Base-by-base conservation (phyloP, 1,140 invertebrate species). In the Lerema accius region DNA sequence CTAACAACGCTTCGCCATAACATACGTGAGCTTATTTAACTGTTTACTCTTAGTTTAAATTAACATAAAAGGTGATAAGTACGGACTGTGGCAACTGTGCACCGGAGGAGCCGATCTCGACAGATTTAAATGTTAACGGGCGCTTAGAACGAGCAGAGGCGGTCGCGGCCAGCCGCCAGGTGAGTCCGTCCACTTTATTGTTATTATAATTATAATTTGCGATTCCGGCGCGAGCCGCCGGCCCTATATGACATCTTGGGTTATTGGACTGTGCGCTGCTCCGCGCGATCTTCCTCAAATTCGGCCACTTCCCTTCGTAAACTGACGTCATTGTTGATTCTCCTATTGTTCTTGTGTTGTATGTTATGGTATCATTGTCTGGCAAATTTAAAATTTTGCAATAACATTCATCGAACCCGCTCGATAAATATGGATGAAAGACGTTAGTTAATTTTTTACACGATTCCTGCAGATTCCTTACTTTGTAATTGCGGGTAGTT, bases 1-100 rank as follows among this genome's bases (percentile, higher is more conserved):
- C 59, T 67, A 74, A 77, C 75, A 60, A 50, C 69, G 76, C 80
- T 79, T 79, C 32, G 68, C 73, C 56, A 70, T 79, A 78, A 80
- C 78, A 76, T 66, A 77, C 65, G 79, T 78, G 79, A 76, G 79
- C 76, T 82, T 80, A 56, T 69, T 68, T 80, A 77, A 79, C 69
- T 70, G 51, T 59, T 56, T 56, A 56, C 19, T 56, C 66, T 32
- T 67, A 74, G 48, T 56, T 56, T 72, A 63, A 70, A 71, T 73
- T 78, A 78, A 75, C 70, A 67, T 68, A 73, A 65, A 73, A 69
- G 73, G 76, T 78, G 75, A 76, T 74, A 65, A 73, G 60, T 65
- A 69, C 50, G 64, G 68, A 81, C 81, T 78, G n/a, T n/a, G n/a
- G n/a, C n/a, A n/a, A n/a, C n/a, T n/a, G 81, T 80, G 81, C 67